Evolutionary conservation across 2,888 invertebrate species (phyloP).

Genomic region (Euzophera pinguis): DNA sequence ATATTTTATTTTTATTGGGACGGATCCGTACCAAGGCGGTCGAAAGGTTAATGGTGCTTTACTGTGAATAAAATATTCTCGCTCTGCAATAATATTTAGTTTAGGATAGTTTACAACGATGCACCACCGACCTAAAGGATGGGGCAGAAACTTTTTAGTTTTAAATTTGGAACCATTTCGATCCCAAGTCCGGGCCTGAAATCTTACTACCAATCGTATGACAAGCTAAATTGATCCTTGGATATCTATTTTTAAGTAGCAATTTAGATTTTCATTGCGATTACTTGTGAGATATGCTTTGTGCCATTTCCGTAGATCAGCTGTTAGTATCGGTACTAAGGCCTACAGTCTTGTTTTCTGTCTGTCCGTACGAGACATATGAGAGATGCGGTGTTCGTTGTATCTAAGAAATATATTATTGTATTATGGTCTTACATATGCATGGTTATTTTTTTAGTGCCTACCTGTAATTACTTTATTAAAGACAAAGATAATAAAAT

Average conservation of each 20-base stretch:
- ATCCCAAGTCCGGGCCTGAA: background rate
- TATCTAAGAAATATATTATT: conserved; percentile 74
- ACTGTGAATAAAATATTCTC: background rate
- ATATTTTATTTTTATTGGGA: no score
- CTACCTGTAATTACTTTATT: conserved; percentile 80
- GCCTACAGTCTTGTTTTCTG: conserved; percentile 1
- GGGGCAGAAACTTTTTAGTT: background rate
- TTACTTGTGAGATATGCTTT: background rate
- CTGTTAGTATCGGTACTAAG: conserved; percentile 9
- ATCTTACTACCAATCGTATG: background rate
- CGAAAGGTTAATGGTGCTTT: background rate
- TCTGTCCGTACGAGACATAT: conserved; percentile 25
- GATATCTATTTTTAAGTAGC: background rate
- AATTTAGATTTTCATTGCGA: background rate
- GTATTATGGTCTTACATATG: conserved; percentile 77
- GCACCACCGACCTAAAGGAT: background rate
- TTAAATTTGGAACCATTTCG: background rate
- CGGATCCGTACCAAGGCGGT: no score
- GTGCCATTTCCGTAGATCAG: conserved; percentile 10
- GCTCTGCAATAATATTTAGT: background rate
- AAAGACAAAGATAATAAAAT: conserved; percentile 80
- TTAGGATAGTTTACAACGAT: background rate
- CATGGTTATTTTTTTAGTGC: conserved; percentile 80
- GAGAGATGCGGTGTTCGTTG: conserved; percentile 57
- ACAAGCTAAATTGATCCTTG: background rate